A percentile compares a stretch with the other conserved stretches of the same genome.
Conservation (phyloP, 2,888 invertebrate genomes). For the Penaeus monodon region DNA sequence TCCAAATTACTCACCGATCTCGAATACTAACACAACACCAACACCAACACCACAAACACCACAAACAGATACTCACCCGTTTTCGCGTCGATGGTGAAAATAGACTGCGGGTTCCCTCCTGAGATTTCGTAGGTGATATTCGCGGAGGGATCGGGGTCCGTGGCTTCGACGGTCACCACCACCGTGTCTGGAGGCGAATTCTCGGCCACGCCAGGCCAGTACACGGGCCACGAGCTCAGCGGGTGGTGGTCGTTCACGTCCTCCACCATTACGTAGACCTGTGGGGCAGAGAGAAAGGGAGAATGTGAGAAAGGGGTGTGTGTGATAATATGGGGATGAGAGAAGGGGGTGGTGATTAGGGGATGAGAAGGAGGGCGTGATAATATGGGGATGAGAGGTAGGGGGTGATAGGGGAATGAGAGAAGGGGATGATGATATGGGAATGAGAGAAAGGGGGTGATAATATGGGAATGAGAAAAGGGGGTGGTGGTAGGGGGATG, state of each 20-base stretch:
- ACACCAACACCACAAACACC: too few species aligned
- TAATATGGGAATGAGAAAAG: neutral
- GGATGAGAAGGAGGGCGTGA: too few species aligned
- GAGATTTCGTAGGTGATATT: conserved; percentile 85
- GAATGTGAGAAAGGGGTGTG: too few species aligned
- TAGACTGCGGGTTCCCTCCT: conserved; percentile 91
- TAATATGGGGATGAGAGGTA: too few species aligned
- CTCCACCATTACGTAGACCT: conserved; percentile 85
- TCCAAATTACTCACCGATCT: too few species aligned
- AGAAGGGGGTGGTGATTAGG: too few species aligned
- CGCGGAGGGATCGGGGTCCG: conserved; percentile 82
- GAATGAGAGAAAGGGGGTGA: neutral
- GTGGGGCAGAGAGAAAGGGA: conserved; percentile 65
- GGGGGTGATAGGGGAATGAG: neutral
- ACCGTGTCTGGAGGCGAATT: conserved; percentile 81
- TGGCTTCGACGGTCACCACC: conserved; percentile 82
- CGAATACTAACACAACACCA: too few species aligned
- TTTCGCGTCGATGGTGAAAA: conserved; percentile 86
- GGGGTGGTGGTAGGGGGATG: neutral
- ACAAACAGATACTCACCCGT: conserved; percentile 77
- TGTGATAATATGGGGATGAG: too few species aligned
- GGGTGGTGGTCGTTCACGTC: conserved; percentile 97
- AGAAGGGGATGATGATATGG: neutral
- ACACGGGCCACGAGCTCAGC: conserved; percentile 86
- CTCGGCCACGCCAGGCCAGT: conserved; percentile 84